A percentile compares a stretch with the other conserved stretches of the same genome.
Conservation (phyloP, 2,888 invertebrate species). For the Lasioglossum morio region DNA sequence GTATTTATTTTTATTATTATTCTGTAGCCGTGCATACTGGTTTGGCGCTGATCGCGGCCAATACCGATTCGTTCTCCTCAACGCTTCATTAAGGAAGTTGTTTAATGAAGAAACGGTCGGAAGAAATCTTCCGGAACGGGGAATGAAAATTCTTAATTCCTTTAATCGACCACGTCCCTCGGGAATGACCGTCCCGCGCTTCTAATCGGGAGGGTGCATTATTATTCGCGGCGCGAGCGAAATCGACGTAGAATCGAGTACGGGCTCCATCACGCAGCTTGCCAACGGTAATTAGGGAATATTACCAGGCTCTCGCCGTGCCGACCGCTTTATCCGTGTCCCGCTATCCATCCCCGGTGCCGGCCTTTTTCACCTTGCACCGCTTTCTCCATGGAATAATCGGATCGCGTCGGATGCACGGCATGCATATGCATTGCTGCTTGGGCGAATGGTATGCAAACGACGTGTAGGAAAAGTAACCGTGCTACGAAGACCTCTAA, state of each 20-base stretch:
- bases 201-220: slow-evolving; percentile 35
- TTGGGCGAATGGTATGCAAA: slow-evolving; percentile 75
- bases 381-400: slow-evolving; percentile 59
- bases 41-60: not conserved
- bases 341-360: slow-evolving; percentile 26
- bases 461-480: slow-evolving; percentile 73
- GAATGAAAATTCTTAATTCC: slow-evolving; percentile 27
- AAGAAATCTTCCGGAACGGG: not conserved
- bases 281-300: slow-evolving; percentile 71
- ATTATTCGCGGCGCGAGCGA: slow-evolving; percentile 43
- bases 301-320: slow-evolving; percentile 55
- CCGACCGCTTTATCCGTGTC: slow-evolving; percentile 34
- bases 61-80: not conserved
- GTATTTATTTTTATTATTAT: not conserved
- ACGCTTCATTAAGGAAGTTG: not conserved
- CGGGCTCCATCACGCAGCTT: slow-evolving; percentile 34
- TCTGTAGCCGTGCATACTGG: not conserved
- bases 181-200: slow-evolving; percentile 3
- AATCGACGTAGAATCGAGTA: slow-evolving; percentile 56
- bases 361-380: slow-evolving; percentile 12
- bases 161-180: slow-evolving; percentile 22
- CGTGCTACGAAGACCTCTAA: slow-evolving; percentile 40
- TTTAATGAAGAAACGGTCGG: not conserved
- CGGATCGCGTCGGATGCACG: slow-evolving; percentile 58
- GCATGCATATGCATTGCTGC: slow-evolving; percentile 76